Base-by-base conservation (phyloP, 2,888 invertebrate species). In the Pristionchus fissidentatus region DNA sequence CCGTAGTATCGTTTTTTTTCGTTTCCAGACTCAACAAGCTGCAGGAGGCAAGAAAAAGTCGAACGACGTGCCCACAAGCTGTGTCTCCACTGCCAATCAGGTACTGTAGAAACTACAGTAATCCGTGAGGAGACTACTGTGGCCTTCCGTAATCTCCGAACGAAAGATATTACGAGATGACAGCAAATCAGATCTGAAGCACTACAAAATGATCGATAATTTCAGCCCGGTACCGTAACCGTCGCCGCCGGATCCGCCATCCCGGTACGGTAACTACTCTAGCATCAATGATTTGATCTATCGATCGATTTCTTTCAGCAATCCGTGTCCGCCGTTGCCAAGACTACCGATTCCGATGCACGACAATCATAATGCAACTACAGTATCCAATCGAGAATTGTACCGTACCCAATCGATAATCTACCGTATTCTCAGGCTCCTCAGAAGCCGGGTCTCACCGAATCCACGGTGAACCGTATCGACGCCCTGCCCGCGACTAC, bases 191-290 rank as follows among this genome's bases (percentile, higher is more conserved):
- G n/a, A 29, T n/a, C 4, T 41, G 41, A 38, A 7, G n/a, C n/a
- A n/a, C n/a, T n/a, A n/a, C n/a, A n/a, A n/a, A n/a, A 13, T 22
- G 15, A 3, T 32, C 0, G 10, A 8, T 22, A 4, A 38, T 70
- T 70, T 26, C 70, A 70, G 70, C 70, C 70, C n/a, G 70, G 70
- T 41, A 70, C 70, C 41, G 70, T 70, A 70, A 70, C 70, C 38
- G 35, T 35, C 41, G 70, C 70, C 19, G 70, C 41, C 26, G 41
- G 70, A 22, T 70, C 70, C 70, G 70, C 43, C 41, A 38, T 70
- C n/a, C 70, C 70, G 70, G 70, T 70, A 70, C 70, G 70, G 70
- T 70, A 70, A 60, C 60, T 32, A 32, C 3, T 8, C 32, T 1
- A 32, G 32, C 32, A n/a, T n/a, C n/a, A 26, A 43, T 38, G 38